Percentiles rank a stretch among this genome's conserved stretches.
Evolutionary conservation across 2,797 vertebrate species (phyloP).

Genomic region (Arnoldichthys spilopterus): DNA sequence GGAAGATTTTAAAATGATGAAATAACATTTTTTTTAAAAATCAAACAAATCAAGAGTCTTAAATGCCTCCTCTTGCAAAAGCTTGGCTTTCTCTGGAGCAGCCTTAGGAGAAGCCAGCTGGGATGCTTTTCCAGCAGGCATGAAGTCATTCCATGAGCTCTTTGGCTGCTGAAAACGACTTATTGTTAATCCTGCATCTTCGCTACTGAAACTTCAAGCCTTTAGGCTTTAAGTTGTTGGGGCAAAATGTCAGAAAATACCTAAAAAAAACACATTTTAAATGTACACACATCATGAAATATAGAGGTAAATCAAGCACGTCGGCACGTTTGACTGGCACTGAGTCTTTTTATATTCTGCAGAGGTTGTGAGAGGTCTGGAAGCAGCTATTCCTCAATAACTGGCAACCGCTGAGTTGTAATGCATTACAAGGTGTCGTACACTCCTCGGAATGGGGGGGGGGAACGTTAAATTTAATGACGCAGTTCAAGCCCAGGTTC

Average conservation of each 20-base stretch:
- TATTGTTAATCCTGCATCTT: too few species aligned
- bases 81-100: not conserved
- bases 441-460: not conserved
- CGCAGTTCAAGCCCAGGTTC: slow-evolving; percentile 37
- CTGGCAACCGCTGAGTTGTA: not conserved
- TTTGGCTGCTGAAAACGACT: not conserved
- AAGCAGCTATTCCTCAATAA: not conserved
- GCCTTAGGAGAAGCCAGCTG: not conserved
- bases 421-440: not conserved
- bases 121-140: not conserved
- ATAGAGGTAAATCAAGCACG: not conserved
- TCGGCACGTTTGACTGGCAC: not conserved
- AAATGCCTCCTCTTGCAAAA: too few species aligned
- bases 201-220: too few species aligned
- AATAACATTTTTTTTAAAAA: not conserved
- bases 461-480: slow-evolving; percentile 25
- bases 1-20: not conserved
- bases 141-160: not conserved
- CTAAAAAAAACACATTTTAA: too few species aligned
- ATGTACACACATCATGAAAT: too few species aligned
- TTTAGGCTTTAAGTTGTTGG: too few species aligned
- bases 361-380: not conserved
- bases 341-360: too few species aligned
- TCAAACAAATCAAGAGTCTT: too few species aligned
- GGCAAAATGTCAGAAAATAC: too few species aligned